phyloP scores from a whole-genome alignment of 2,888 invertebrate species.

The Andrena praecox region DNA sequence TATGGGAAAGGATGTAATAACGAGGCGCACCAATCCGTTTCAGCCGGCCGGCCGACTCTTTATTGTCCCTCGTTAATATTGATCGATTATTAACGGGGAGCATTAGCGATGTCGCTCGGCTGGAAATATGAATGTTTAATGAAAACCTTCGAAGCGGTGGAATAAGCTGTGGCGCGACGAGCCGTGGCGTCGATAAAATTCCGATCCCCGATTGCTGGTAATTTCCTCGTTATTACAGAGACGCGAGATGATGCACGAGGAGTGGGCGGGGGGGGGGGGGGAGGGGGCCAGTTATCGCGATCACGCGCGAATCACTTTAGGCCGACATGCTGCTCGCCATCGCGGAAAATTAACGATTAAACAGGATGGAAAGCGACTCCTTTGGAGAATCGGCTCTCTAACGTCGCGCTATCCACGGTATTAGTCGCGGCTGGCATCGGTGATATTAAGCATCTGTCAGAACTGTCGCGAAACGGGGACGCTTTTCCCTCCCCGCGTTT shows the following conservation, averaged over 20 bases:
- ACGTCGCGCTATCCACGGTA: constrained; percentile 41
- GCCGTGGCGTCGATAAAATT: constrained; percentile 12
- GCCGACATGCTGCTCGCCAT: neutral
- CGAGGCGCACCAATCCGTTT: neutral
- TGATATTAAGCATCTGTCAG: constrained; percentile 61
- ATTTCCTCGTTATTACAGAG: neutral
- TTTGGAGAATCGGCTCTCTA: constrained; percentile 8
- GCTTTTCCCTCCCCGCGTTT: neutral
- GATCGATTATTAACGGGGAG: constrained; percentile 23
- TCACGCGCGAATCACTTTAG: too few relatives aligned
- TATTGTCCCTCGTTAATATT: constrained; percentile 17
- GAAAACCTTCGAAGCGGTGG: constrained; percentile 15
- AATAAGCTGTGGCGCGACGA: constrained; percentile 3
- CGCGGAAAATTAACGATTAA: neutral
- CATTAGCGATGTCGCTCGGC: neutral
- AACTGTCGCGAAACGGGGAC: constrained; percentile 58
- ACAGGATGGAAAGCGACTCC: neutral
- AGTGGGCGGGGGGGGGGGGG: neutral
- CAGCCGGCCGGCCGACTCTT: neutral
- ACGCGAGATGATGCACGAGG: neutral
- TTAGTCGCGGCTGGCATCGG: constrained; percentile 57
- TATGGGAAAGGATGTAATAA: constrained; percentile 10
- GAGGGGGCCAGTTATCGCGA: too few relatives aligned
- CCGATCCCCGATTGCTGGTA: neutral
- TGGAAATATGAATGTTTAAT: constrained; percentile 37